Evolutionary conservation across 2,888 invertebrate genomes (phyloP).

Genomic region (Anagyrus pseudococci): DNA sequence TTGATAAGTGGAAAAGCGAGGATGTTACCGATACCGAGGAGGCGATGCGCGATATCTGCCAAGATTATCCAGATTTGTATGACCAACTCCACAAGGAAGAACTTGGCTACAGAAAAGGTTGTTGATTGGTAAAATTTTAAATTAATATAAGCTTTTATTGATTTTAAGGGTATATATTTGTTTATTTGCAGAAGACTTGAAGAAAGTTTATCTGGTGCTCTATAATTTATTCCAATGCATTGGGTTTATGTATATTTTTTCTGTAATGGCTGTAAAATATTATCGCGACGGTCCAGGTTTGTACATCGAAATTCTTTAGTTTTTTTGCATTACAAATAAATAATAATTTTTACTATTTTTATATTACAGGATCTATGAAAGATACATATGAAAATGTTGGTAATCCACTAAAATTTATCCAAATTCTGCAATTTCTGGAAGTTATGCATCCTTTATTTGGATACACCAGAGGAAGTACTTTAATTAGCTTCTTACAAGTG

Average conservation of each 20-base stretch:
- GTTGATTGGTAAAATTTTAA: constrained; percentile 1
- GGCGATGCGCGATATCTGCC: constrained; percentile 72
- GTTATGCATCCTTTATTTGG: constrained; percentile 89
- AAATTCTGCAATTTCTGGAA: constrained; percentile 84
- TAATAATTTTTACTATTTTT: not conserved
- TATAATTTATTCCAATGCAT: constrained; percentile 92
- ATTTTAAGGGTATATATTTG: constrained; percentile 39
- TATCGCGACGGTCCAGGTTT: constrained; percentile 74
- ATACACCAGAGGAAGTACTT: constrained; percentile 79
- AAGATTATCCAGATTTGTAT: constrained; percentile 81
- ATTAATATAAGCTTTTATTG: not conserved
- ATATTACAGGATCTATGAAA: constrained; percentile 67
- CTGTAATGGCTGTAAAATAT: constrained; percentile 78
- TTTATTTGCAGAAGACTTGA: constrained; percentile 73
- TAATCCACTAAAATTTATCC: constrained; percentile 79
- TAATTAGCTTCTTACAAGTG: constrained; percentile 81
- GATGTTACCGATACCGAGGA: constrained; percentile 71
- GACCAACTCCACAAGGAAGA: constrained; percentile 77
- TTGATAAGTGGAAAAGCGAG: constrained; percentile 87
- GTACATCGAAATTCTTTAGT: constrained; percentile 30
- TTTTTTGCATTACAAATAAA: not conserved
- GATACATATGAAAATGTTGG: constrained; percentile 79
- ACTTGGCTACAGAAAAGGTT: constrained; percentile 79
- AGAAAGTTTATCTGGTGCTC: constrained; percentile 83
- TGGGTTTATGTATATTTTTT: constrained; percentile 79